Conservation (phyloP, 2,888 invertebrate genomes). For the Steinernema scapterisci region DNA sequence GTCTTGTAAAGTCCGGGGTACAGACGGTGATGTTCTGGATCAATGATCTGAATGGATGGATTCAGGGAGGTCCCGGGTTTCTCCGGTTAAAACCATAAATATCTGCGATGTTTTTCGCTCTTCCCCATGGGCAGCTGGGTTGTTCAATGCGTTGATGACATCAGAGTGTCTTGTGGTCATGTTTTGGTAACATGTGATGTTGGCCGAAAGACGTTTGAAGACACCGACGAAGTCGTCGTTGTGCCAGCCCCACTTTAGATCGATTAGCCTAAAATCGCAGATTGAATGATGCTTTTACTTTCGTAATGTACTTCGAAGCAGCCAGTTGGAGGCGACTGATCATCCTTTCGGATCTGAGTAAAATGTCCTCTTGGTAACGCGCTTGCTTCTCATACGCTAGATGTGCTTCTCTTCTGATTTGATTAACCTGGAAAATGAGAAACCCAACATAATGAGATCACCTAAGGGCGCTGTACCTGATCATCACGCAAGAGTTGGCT, state of each 20-base stretch:
- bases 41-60: conserved; percentile 35
- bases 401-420: conserved; percentile 61
- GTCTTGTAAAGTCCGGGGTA: conserved; percentile 51
- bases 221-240: conserved; percentile 54
- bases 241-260: conserved; percentile 61
- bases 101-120: conserved; percentile 19
- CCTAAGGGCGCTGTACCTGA: background rate
- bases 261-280: conserved; percentile 29
- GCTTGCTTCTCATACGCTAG: conserved; percentile 64
- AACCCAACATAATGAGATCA: background rate
- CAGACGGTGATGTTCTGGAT: conserved; percentile 33
- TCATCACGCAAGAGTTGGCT: conserved; percentile 48
- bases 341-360: conserved; percentile 56
- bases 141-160: conserved; percentile 50
- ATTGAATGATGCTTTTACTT: background rate
- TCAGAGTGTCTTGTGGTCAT: conserved; percentile 45
- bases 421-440: conserved; percentile 43
- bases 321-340: conserved; percentile 52
- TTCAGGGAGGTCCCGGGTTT: too few relatives aligned
- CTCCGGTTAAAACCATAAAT: background rate
- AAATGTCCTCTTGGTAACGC: conserved; percentile 65
- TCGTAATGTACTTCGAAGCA: conserved; percentile 44
- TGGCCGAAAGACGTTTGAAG: conserved; percentile 44
- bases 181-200: conserved; percentile 43
- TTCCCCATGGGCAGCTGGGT: conserved; percentile 40